phyloP scores from a whole-genome alignment of 1,140 invertebrate species.

The Apis florea region DNA sequence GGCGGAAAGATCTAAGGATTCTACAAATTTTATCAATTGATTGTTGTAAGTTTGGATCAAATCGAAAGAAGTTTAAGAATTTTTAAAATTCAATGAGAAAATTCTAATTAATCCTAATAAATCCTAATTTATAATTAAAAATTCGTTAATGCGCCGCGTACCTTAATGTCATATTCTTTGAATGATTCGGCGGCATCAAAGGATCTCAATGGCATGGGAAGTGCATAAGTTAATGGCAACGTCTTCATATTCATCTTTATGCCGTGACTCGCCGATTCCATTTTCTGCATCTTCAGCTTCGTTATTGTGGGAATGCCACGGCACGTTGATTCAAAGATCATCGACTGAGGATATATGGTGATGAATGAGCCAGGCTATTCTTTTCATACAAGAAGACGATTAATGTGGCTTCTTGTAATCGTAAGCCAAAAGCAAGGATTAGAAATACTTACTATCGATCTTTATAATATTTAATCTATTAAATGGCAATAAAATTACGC shows the following conservation, averaged over 20 bases:
- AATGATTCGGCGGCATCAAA: slow-evolving; percentile 35
- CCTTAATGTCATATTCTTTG: neutral
- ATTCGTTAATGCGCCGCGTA: neutral
- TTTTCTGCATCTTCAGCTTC: slow-evolving; percentile 32
- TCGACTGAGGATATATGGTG: neutral
- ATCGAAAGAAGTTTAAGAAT: too few relatives aligned
- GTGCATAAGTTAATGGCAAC: slow-evolving; percentile 15
- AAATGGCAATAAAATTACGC: too few relatives aligned
- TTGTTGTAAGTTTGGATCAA: too few relatives aligned
- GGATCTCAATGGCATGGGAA: slow-evolving; percentile 15
- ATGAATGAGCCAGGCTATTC: neutral
- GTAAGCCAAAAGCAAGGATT: neutral
- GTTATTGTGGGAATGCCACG: slow-evolving; percentile 28
- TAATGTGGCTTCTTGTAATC: neutral
- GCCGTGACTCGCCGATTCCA: slow-evolving; percentile 38
- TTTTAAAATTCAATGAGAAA: too few relatives aligned
- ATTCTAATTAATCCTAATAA: too few relatives aligned
- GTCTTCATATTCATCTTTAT: slow-evolving; percentile 30
- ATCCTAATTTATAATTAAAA: slow-evolving; percentile 8
- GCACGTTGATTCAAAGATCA: slow-evolving; percentile 19
- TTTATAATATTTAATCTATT: too few relatives aligned
- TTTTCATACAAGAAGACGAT: neutral
- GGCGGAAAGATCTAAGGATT: too few relatives aligned
- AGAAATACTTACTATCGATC: too few relatives aligned
- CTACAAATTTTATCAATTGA: too few relatives aligned